phyloP scores from a whole-genome alignment of 1,140 invertebrate species.

The Mizuhopecten yessoensis region DNA sequence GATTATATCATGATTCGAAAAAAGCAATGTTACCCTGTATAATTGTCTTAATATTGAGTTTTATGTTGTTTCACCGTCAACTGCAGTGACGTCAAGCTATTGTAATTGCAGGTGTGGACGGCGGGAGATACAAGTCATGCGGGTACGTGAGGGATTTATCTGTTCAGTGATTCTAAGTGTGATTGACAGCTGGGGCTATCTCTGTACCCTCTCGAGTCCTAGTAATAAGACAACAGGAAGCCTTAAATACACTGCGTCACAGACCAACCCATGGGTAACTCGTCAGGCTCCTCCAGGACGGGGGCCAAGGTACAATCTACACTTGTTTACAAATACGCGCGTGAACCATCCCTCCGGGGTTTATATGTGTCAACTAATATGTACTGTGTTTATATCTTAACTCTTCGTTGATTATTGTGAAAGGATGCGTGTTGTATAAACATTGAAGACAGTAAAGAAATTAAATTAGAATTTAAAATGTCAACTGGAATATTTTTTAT shows the following conservation, averaged over 20 bases:
- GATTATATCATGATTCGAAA: no score
- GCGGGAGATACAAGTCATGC: background rate
- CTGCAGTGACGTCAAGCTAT: background rate
- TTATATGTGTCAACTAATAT: background rate
- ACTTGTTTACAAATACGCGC: background rate
- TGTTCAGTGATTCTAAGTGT: background rate
- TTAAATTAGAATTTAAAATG: background rate
- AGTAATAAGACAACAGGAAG: background rate
- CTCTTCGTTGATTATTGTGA: background rate
- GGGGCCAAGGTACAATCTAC: background rate
- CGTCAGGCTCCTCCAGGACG: slow-evolving; percentile 5
- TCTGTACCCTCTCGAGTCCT: background rate
- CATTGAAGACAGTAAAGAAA: background rate
- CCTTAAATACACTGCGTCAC: background rate
- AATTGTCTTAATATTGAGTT: no score
- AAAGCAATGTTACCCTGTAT: no score
- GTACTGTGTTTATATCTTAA: background rate
- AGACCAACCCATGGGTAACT: background rate
- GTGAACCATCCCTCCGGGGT: background rate
- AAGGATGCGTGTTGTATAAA: background rate
- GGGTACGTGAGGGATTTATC: slow-evolving; percentile 21
- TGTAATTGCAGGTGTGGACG: background rate
- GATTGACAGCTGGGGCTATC: slow-evolving; percentile 23
- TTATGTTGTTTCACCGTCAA: background rate
- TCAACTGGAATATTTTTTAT: background rate